Evolutionary conservation across 2,888 invertebrate species (phyloP).

Genomic region (Plebejus anna): DNA sequence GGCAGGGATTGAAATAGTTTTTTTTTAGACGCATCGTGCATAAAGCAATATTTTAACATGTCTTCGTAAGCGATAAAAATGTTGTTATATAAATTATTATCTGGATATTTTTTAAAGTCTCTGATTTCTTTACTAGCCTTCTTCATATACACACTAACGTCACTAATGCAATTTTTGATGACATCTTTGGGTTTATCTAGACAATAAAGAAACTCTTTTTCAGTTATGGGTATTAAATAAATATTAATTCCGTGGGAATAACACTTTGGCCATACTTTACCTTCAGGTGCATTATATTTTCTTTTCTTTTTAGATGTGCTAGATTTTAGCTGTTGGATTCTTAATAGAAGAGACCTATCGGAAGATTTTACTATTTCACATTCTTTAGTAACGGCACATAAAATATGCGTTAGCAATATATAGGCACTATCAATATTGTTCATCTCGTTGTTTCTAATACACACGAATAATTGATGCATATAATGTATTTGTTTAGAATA

Average conservation of each 20-base stretch:
- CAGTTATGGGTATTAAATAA: not conserved
- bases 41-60: conserved; percentile 24
- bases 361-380: not conserved
- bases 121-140: conserved; percentile 7
- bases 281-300: not conserved
- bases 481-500: not conserved
- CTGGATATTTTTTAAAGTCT: conserved; percentile 7
- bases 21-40: not conserved
- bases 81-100: conserved; percentile 22
- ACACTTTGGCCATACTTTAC: not conserved
- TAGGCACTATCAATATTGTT: not conserved
- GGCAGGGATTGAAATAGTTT: conserved; percentile 11
- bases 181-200: not conserved
- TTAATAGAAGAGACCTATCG: not conserved
- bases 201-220: not conserved
- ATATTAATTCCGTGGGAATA: not conserved
- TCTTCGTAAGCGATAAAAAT: conserved; percentile 25
- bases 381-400: not conserved
- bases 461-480: not conserved
- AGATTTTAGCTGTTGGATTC: not conserved
- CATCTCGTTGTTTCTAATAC: not conserved
- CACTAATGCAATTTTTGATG: not conserved
- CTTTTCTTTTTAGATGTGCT: not conserved
- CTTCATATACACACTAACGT: conserved; percentile 15
- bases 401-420: not conserved